These are phyloP conservation scores for pig (Sus scrofa) DNA, from an alignment of 2,113 vertebrate species.

Conservation along the genomic window DNA sequence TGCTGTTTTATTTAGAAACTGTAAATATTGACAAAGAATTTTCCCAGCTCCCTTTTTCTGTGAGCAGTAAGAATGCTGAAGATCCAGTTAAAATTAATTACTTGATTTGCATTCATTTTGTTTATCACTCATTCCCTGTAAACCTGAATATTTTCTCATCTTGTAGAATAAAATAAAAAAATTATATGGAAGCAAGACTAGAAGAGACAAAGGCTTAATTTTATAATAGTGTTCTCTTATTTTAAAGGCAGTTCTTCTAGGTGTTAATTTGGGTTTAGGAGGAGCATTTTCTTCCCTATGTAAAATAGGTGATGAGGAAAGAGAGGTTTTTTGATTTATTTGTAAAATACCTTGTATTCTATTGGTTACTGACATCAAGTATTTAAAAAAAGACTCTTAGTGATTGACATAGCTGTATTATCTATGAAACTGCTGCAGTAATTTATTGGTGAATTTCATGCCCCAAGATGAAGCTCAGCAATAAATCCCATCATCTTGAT, in stretches of 20 bases:
- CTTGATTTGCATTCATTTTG: constrained; percentile 37
- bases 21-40: constrained; percentile 71
- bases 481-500: background rate
- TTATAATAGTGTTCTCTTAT: background rate
- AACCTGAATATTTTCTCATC: constrained; percentile 51
- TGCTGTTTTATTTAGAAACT: constrained; percentile 62
- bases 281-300: background rate
- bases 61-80: constrained; percentile 33
- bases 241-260: background rate
- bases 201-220: background rate
- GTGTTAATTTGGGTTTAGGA: background rate
- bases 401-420: background rate
- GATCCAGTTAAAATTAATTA: constrained; percentile 60
- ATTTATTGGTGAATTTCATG: constrained; percentile 1
- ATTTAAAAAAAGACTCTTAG: background rate
- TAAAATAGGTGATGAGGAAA: background rate
- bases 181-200: background rate
- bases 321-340: background rate
- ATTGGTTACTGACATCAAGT: background rate
- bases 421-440: background rate
- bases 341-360: constrained; percentile 11
- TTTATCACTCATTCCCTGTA: background rate
- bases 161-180: constrained; percentile 35
- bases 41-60: constrained; percentile 37
- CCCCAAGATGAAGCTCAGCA: background rate